phyloP scores from a whole-genome alignment of 2,113 vertebrate species.

The Alexandromys fortis region DNA sequence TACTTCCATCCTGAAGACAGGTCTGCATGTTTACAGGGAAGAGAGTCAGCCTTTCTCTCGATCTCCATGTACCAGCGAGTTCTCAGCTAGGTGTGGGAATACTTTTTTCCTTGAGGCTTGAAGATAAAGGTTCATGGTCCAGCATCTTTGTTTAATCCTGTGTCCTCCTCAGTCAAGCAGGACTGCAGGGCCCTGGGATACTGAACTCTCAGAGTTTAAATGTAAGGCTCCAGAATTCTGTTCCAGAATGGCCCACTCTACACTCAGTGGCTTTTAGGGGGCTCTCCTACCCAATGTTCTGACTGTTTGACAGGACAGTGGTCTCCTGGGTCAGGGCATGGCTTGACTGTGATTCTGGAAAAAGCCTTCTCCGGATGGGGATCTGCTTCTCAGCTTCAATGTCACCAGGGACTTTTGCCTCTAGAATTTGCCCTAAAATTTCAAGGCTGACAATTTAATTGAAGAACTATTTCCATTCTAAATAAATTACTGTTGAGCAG shows the following conservation, averaged over 20 bases:
- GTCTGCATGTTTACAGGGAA: background rate
- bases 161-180: background rate
- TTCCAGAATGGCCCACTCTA: background rate
- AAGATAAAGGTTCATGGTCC: background rate
- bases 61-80: background rate
- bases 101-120: background rate
- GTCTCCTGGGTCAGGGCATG: background rate
- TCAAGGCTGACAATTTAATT: background rate
- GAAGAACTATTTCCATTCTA: background rate
- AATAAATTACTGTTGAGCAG: background rate
- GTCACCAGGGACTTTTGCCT: background rate
- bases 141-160: background rate
- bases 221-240: background rate
- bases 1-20: background rate
- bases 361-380: background rate
- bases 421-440: background rate
- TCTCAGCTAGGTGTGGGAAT: background rate
- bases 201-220: background rate
- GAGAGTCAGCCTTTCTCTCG: background rate
- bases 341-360: background rate
- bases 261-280: background rate
- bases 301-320: background rate
- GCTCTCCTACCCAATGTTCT: background rate
- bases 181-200: background rate
- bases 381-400: background rate